A percentile compares a stretch with the other conserved stretches of the same genome.
Conservation (phyloP, 2,113 vertebrate genomes). For the Oxyura jamaicensis region DNA sequence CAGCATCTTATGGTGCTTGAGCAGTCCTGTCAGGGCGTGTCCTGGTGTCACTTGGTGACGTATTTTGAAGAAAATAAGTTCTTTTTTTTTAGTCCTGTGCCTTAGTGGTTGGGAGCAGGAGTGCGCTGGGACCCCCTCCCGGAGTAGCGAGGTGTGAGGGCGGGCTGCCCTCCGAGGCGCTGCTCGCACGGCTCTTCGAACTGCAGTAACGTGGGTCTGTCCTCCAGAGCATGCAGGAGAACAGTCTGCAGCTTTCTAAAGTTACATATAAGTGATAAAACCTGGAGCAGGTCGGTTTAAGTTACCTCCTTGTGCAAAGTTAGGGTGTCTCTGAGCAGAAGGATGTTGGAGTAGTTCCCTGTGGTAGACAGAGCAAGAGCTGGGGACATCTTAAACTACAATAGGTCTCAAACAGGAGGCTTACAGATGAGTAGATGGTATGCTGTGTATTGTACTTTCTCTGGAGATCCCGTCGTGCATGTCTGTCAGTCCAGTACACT, state of each 20-base stretch:
- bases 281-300: background rate
- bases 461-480: background rate
- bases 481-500: too few species aligned
- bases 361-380: too few species aligned
- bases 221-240: accelerated
- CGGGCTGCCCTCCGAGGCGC: accelerated
- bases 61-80: background rate
- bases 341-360: background rate
- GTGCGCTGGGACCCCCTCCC: too few species aligned
- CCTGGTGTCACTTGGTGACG: accelerated
- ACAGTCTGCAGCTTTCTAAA: background rate
- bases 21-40: background rate
- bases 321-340: accelerated
- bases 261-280: background rate
- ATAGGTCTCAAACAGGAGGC: accelerated
- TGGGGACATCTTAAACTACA: background rate
- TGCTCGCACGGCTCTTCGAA: accelerated
- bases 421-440: background rate
- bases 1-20: background rate
- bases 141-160: background rate
- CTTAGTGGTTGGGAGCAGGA: too few species aligned
- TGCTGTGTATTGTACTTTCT: accelerated
- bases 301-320: background rate
- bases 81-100: background rate
- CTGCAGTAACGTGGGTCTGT: accelerated